phyloP scores from a whole-genome alignment of 1,140 invertebrate species.

The Zophobas morio region DNA sequence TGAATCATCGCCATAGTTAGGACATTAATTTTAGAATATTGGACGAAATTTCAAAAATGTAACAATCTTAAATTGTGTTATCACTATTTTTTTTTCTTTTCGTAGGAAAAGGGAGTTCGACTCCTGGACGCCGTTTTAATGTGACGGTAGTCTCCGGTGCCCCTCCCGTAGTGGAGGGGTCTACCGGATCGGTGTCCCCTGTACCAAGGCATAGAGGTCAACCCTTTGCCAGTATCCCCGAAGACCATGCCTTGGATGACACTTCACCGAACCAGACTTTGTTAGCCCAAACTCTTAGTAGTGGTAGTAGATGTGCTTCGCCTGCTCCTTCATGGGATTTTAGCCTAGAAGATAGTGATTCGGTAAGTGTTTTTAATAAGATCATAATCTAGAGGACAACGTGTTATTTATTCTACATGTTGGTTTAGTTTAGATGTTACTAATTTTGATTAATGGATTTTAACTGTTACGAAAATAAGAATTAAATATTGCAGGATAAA shows the following conservation, averaged over 20 bases:
- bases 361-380: conserved; percentile 55
- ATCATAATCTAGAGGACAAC: too few relatives aligned
- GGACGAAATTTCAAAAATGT: too few relatives aligned
- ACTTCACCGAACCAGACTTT: conserved; percentile 49
- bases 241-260: conserved; percentile 64
- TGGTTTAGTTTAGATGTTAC: too few relatives aligned
- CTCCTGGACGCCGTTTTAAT: conserved; percentile 64
- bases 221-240: conserved; percentile 65
- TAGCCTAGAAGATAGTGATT: conserved; percentile 63
- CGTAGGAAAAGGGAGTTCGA: conserved; percentile 42
- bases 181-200: conserved; percentile 57
- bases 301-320: conserved; percentile 59
- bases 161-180: conserved; percentile 47
- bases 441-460: too few relatives aligned
- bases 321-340: conserved; percentile 66
- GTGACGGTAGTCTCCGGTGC: conserved; percentile 63
- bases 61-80: too few relatives aligned
- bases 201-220: conserved; percentile 62
- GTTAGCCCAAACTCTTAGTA: conserved; percentile 41
- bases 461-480: too few relatives aligned
- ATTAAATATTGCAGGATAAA: too few relatives aligned
- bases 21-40: not conserved
- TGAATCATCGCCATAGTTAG: not conserved
- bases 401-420: too few relatives aligned
- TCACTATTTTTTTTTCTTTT: conserved; percentile 28